Conservation (phyloP, 2,797 vertebrate species). For the Meriones psammophilus region DNA sequence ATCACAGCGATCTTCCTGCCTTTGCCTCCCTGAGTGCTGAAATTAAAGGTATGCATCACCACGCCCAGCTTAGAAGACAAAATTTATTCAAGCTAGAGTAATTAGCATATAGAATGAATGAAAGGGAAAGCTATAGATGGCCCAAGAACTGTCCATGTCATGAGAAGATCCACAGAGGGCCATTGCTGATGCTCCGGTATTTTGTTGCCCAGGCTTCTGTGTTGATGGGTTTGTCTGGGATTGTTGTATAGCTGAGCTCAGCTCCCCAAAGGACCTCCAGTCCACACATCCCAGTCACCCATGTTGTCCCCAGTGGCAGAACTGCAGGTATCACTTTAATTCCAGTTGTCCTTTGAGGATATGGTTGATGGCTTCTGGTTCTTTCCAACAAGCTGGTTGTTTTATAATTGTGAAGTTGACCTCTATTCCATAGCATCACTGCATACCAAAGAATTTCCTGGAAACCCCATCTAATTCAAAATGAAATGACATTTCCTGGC, state of each 20-base stretch:
- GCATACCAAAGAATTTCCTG: conserved; percentile 6
- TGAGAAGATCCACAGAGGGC: rapidly evolving
- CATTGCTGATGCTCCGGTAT: neutral
- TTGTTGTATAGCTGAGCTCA: neutral
- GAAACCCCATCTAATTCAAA: conserved; percentile 35
- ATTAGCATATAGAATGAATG: neutral
- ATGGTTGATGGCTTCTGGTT: neutral
- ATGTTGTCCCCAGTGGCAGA: neutral
- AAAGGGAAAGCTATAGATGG: neutral
- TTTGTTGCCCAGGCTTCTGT: neutral
- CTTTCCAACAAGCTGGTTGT: conserved; percentile 4
- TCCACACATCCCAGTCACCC: neutral
- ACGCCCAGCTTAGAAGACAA: neutral
- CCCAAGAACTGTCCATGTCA: neutral
- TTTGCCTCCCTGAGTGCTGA: no score
- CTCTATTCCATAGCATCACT: neutral
- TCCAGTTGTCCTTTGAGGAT: neutral
- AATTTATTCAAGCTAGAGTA: neutral
- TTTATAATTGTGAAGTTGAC: conserved; percentile 37
- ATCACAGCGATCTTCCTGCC: no score
- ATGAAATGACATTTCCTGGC: conserved; percentile 57
- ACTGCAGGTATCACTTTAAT: neutral
- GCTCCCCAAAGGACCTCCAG: rapidly evolving
- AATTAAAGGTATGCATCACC: no score
- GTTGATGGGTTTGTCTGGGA: neutral